Evolutionary conservation across 2,888 invertebrate genomes (phyloP), one percentile per base, ranked within the genome.

Genomic region (Drosophila siamana): DNA sequence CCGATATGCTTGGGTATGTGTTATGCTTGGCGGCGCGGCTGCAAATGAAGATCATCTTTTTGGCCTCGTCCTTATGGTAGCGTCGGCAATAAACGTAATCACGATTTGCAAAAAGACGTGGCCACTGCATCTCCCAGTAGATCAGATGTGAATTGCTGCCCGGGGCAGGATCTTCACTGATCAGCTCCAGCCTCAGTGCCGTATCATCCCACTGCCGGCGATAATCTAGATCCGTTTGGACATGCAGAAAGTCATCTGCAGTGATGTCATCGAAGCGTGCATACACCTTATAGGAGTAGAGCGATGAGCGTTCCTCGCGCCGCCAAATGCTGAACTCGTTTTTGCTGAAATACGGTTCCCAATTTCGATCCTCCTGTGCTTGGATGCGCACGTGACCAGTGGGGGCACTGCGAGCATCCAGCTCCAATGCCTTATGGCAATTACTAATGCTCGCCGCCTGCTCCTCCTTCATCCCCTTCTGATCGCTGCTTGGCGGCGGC

Each of bases 111-210:
- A 97, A 97, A 74, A 97, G 92, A 85, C 94, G 94, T 75, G 97
- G 97, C 97, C 97, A 97, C 61, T 95, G 93, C 93, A 97, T 96
- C 92, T 97, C 97, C 97, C 97, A 97, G 85, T 97, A 97, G 62
- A 97, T 93, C 38, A 97, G 93, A 69, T 96, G 95, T 83, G 96
- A 95, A 74, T 95, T 94, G 0, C 92, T 90, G 0, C 93, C 86
- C 0, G 93, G 93, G 52, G 91, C 86, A 0, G 94, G 94, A 89
- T 95, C 94, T 4, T 93, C 92, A 78, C 97, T 96, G 7, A 97
- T 94, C 4, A 97, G 93, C 54, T 95, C 93, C 33, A 97, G 92
- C 26, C 94, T 93, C 0, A 96, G 94, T 0, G 96, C 97, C 0
- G 96, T 96, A 0, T 94, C 93, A 91, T 97, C 97, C 97, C 97